Conservation (phyloP, 2,888 invertebrate species). For the Vanessa cardui region DNA sequence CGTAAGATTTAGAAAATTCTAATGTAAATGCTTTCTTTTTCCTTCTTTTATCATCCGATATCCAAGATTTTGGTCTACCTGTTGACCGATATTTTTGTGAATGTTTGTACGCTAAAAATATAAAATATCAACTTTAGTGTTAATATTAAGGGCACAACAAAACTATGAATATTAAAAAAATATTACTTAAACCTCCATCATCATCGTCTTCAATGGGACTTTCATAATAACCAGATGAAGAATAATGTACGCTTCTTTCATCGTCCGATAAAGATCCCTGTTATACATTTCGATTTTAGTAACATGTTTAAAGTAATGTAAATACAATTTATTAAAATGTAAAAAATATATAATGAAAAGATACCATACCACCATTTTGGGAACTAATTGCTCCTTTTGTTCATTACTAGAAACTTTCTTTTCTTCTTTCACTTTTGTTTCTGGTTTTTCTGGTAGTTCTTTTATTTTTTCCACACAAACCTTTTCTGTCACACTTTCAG, state of each 20-base stretch:
- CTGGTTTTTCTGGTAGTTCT: conserved; percentile 51
- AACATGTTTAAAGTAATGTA: neutral
- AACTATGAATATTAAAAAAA: conserved; percentile 20
- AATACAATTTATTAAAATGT: neutral
- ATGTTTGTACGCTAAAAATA: conserved; percentile 73
- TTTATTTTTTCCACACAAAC: conserved; percentile 58
- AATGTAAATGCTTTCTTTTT: conserved; percentile 90
- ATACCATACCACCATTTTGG: conserved; percentile 68
- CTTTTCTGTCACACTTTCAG: conserved; percentile 61
- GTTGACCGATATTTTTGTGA: conserved; percentile 76
- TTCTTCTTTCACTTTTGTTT: conserved; percentile 47
- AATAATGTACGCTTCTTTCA: conserved; percentile 87
- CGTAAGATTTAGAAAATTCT: conserved; percentile 86
- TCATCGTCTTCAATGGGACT: conserved; percentile 88
- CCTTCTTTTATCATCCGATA: conserved; percentile 87
- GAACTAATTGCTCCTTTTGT: conserved; percentile 65
- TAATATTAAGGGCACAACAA: neutral
- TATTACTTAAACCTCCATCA: conserved; percentile 77
- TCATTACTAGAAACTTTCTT: conserved; percentile 50
- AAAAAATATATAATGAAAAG: neutral
- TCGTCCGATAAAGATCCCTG: conserved; percentile 86
- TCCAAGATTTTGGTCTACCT: conserved; percentile 79
- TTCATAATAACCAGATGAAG: conserved; percentile 89
- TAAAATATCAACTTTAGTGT: neutral
- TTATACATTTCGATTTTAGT: conserved; percentile 24